Conservation (phyloP, 2,888 invertebrate species). For the Anthrax anthrax region DNA sequence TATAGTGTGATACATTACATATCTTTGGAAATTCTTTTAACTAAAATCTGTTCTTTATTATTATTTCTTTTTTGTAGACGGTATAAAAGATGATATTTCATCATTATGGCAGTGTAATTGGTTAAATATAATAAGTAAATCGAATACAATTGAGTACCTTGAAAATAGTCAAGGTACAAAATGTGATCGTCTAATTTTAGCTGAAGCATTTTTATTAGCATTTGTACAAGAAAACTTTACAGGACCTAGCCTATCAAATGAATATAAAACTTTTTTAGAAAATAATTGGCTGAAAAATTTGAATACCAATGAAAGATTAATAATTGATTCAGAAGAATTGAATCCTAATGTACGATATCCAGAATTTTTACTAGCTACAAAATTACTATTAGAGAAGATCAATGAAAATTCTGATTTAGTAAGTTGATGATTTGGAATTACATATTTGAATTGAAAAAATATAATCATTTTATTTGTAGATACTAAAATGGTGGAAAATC, state of each 20-base stretch:
- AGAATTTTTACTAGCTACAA: slow-evolving; percentile 31
- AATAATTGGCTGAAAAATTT: slow-evolving; percentile 34
- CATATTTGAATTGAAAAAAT: not conserved
- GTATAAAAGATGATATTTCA: not conserved
- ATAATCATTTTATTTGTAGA: slow-evolving; percentile 10
- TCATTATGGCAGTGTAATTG: slow-evolving; percentile 7
- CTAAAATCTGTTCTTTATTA: too few species aligned
- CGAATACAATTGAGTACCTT: not conserved
- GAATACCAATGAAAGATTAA: slow-evolving; percentile 31
- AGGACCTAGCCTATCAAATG: slow-evolving; percentile 44
- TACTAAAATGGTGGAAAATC: slow-evolving; percentile 49
- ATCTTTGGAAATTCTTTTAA: too few species aligned
- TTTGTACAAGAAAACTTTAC: slow-evolving; percentile 76
- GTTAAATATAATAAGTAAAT: not conserved
- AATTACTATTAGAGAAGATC: slow-evolving; percentile 31
- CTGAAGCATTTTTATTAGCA: slow-evolving; percentile 48
- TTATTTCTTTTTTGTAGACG: not conserved
- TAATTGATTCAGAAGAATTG: slow-evolving; percentile 51
- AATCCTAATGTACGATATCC: slow-evolving; percentile 47
- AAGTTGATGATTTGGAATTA: not conserved
- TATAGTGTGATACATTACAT: too few species aligned
- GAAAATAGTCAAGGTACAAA: slow-evolving; percentile 4
- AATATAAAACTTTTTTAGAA: slow-evolving; percentile 34
- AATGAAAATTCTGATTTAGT: slow-evolving; percentile 16
- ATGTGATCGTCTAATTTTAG: slow-evolving; percentile 26